A percentile compares a stretch with the other conserved stretches of the same genome.
phyloP scores from a whole-genome alignment of 2,113 vertebrate species.

The Nansenia antarctica region DNA sequence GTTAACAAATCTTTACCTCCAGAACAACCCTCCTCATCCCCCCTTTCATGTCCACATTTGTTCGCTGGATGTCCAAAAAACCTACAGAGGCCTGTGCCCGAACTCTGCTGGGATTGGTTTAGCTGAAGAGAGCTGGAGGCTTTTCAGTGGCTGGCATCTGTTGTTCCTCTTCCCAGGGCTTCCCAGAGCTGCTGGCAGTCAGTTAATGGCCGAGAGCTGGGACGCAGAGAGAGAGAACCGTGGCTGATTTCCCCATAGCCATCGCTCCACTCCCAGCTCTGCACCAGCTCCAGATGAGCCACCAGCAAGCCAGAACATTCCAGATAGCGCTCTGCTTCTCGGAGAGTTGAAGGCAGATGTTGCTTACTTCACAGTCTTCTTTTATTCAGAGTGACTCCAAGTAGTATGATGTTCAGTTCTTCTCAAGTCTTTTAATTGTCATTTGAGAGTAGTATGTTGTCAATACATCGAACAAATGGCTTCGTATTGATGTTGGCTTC shows the following conservation, averaged over 20 bases:
- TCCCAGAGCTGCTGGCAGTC: conserved; percentile 79
- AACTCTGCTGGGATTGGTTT: conserved; percentile 78
- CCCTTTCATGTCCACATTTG: conserved; percentile 91
- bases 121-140: conserved; percentile 79
- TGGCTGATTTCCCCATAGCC: conserved; percentile 77
- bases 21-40: conserved; percentile 95
- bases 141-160: conserved; percentile 78
- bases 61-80: conserved; percentile 80
- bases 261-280: conserved; percentile 73
- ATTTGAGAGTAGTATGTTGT: no score
- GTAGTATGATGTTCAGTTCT: conserved; percentile 63
- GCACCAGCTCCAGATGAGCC: conserved; percentile 76
- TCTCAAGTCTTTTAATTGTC: no score
- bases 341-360: conserved; percentile 76
- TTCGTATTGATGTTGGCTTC: no score
- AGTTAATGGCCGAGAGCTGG: conserved; percentile 78
- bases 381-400: conserved; percentile 61
- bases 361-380: conserved; percentile 50
- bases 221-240: conserved; percentile 74
- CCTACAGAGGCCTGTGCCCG: conserved; percentile 77
- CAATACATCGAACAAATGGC: no score
- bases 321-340: conserved; percentile 75
- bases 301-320: conserved; percentile 75
- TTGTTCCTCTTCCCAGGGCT: conserved; percentile 72
- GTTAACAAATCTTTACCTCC: conserved; percentile 84